Conservation (phyloP, 2,797 vertebrate genomes). For the Salarias fasciatus region DNA sequence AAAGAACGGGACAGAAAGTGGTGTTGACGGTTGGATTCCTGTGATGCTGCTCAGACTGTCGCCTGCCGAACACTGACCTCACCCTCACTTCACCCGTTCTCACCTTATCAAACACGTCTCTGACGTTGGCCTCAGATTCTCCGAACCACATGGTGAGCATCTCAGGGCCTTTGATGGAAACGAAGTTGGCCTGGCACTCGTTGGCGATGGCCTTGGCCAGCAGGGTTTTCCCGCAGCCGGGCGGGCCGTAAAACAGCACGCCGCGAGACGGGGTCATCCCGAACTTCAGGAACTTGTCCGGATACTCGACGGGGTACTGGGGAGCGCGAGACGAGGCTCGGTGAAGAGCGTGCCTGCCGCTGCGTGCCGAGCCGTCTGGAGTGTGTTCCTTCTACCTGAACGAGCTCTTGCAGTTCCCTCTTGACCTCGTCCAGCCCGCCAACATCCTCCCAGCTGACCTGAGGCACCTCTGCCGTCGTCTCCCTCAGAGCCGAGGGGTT, state of each 20-base stretch:
- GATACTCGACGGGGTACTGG: slow-evolving; percentile 96
- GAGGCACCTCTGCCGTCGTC: slow-evolving; percentile 94
- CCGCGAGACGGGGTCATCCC: slow-evolving; percentile 96
- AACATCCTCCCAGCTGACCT: slow-evolving; percentile 95
- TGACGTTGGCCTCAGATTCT: slow-evolving; percentile 95
- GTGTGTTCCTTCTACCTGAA: slow-evolving; percentile 83
- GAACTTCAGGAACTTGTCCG: slow-evolving; percentile 98
- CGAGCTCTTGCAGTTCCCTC: slow-evolving; percentile 94
- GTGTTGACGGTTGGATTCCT: no score
- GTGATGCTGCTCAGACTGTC: not conserved
- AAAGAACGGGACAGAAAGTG: no score
- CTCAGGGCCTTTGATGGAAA: slow-evolving; percentile 96
- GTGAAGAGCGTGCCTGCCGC: not conserved
- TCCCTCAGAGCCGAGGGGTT: slow-evolving; percentile 95
- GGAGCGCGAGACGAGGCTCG: slow-evolving; percentile 3
- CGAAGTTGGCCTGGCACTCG: slow-evolving; percentile 96
- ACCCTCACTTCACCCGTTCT: not conserved
- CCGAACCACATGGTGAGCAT: slow-evolving; percentile 98
- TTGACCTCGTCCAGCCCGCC: slow-evolving; percentile 95
- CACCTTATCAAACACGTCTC: slow-evolving; percentile 95
- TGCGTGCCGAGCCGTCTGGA: not conserved
- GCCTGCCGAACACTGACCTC: not conserved
- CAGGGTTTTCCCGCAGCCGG: slow-evolving; percentile 95
- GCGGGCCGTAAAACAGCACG: slow-evolving; percentile 96
- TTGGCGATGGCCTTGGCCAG: slow-evolving; percentile 96